Percentiles rank a stretch among this genome's conserved stretches.
phyloP scores from a whole-genome alignment of 1,140 invertebrate species.

The Drosophila mojavensis region DNA sequence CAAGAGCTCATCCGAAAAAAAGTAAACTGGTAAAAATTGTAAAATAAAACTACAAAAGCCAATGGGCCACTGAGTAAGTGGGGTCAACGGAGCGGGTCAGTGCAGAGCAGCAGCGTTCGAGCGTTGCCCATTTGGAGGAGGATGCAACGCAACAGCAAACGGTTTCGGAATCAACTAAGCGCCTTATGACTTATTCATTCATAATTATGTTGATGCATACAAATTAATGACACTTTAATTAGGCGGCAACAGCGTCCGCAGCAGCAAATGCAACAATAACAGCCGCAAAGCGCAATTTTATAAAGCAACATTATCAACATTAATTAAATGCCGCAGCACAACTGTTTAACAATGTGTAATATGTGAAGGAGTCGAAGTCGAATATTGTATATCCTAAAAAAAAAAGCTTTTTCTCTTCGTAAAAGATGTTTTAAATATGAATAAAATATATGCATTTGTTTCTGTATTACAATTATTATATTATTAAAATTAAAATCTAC shows the following conservation, averaged over 20 bases:
- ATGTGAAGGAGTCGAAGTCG: neutral
- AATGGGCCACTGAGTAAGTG: constrained; percentile 33
- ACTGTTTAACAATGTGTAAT: neutral
- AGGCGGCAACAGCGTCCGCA: constrained; percentile 46
- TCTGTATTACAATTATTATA: too few relatives aligned
- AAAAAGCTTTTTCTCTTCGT: too few relatives aligned
- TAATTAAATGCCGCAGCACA: constrained; percentile 35
- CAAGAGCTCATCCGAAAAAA: constrained; percentile 5
- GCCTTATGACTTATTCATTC: constrained; percentile 60
- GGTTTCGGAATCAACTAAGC: constrained; percentile 49
- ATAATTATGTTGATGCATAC: constrained; percentile 79
- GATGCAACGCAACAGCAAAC: constrained; percentile 32
- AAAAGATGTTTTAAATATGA: too few relatives aligned
- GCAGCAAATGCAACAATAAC: constrained; percentile 33
- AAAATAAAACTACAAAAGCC: constrained; percentile 19
- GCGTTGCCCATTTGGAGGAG: constrained; percentile 23
- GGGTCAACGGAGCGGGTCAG: constrained; percentile 71
- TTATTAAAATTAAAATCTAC: too few relatives aligned
- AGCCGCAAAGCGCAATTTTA: constrained; percentile 36
- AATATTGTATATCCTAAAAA: neutral
- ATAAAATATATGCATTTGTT: too few relatives aligned
- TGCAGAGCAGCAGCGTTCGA: constrained; percentile 31
- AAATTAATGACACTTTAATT: constrained; percentile 79
- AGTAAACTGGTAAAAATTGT: neutral
- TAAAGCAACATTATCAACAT: constrained; percentile 31